Percentiles rank a stretch among this genome's conserved stretches.
Evolutionary conservation across 2,888 invertebrate species (phyloP).

Genomic region (Cantharis lateralis): DNA sequence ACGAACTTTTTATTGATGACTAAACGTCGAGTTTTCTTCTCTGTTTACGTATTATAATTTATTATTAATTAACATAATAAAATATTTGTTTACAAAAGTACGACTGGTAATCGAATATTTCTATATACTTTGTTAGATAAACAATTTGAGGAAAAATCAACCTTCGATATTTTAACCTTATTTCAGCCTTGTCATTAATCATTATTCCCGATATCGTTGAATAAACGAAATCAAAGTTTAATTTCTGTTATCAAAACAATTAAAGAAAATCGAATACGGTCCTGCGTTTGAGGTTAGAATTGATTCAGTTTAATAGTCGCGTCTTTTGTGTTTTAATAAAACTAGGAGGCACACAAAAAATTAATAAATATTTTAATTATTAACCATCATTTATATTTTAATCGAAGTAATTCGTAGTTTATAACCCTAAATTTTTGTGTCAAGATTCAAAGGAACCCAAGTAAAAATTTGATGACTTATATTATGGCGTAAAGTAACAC

Average conservation of each 20-base stretch:
- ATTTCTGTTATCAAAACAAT: background rate
- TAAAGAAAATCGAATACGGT: background rate
- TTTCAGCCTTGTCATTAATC: background rate
- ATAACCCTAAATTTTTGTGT: background rate
- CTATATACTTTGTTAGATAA: background rate
- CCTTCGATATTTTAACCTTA: background rate
- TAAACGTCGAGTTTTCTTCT: background rate
- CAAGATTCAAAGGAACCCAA: background rate
- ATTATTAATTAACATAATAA: background rate
- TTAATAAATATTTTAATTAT: background rate
- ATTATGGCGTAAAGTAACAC: constrained; percentile 10
- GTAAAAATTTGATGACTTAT: background rate
- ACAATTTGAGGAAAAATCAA: background rate
- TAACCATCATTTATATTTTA: background rate
- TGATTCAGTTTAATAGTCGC: background rate
- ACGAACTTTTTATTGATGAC: background rate
- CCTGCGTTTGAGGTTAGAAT: background rate
- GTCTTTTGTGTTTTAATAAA: background rate
- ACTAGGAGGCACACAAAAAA: background rate
- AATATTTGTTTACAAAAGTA: background rate
- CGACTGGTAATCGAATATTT: background rate
- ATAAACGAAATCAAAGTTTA: background rate
- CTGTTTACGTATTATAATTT: background rate
- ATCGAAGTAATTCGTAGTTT: background rate
- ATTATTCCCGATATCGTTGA: background rate